Evolutionary conservation across 2,888 invertebrate genomes (phyloP).

Genomic region (Sinelater perroti): DNA sequence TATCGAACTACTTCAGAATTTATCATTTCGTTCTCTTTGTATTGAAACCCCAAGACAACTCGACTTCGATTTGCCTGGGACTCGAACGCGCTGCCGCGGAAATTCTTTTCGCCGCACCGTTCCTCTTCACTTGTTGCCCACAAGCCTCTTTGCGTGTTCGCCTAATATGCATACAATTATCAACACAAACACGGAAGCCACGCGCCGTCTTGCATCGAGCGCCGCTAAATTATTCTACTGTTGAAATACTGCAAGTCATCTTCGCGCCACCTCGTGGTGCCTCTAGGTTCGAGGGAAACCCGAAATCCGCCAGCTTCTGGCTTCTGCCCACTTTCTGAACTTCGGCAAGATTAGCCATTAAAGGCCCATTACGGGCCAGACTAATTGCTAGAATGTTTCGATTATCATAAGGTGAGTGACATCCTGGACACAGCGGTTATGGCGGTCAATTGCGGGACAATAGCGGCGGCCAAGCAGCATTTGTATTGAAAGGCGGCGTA

Average conservation of each 20-base stretch:
- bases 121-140: not conserved
- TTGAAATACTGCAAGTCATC: conserved; percentile 28
- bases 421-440: conserved; percentile 18
- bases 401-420: conserved; percentile 28
- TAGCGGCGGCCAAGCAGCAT: conserved; percentile 3
- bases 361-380: conserved; percentile 2
- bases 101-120: not conserved
- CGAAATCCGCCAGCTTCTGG: not conserved
- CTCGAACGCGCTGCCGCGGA: no score
- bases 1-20: no score
- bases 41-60: not conserved
- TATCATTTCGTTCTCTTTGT: conserved; percentile 2
- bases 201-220: conserved; percentile 12
- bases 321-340: not conserved
- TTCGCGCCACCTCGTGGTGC: conserved; percentile 11
- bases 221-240: conserved; percentile 20
- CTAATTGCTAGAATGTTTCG: no score
- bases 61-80: no score
- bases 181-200: conserved; percentile 20
- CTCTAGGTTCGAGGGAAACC: not conserved
- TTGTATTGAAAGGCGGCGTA: not conserved
- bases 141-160: not conserved
- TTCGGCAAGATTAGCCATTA: conserved; percentile 11
- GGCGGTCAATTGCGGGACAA: conserved; percentile 18
- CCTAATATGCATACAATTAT: conserved; percentile 28